phyloP scores from a whole-genome alignment of 2,797 vertebrate genomes.

The Synanceia verrucosa region DNA sequence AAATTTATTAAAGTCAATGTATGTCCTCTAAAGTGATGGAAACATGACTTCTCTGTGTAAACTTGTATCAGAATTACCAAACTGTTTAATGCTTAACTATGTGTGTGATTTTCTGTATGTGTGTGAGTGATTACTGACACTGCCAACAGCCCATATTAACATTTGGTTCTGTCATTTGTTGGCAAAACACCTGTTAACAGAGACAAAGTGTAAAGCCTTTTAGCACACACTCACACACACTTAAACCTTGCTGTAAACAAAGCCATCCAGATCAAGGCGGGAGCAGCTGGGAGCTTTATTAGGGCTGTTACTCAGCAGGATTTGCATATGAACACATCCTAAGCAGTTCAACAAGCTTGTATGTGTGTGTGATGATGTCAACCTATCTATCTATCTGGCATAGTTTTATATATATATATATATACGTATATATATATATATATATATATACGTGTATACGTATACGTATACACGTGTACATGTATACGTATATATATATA shows the following conservation, averaged over 20 bases:
- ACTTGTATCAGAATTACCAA: slow-evolving; percentile 2
- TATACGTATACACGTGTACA: too few species aligned
- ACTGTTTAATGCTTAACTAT: slow-evolving; percentile 6
- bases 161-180: slow-evolving; percentile 26
- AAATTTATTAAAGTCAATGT: too few species aligned
- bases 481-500: too few species aligned
- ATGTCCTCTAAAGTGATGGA: background rate
- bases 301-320: slow-evolving; percentile 32
- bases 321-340: slow-evolving; percentile 39
- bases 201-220: slow-evolving; percentile 20
- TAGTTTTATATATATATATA: background rate
- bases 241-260: slow-evolving; percentile 27
- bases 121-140: slow-evolving; percentile 14
- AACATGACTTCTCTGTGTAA: background rate
- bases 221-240: background rate
- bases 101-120: slow-evolving; percentile 6
- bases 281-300: slow-evolving; percentile 52
- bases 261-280: slow-evolving; percentile 11
- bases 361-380: background rate
- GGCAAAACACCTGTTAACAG: slow-evolving; percentile 53
- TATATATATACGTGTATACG: background rate
- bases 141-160: background rate
- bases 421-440: background rate
- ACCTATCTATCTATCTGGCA: background rate
- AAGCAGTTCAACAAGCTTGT: slow-evolving; percentile 8